phyloP scores from a whole-genome alignment of 2,797 vertebrate species.

The Graptemys geographica region DNA sequence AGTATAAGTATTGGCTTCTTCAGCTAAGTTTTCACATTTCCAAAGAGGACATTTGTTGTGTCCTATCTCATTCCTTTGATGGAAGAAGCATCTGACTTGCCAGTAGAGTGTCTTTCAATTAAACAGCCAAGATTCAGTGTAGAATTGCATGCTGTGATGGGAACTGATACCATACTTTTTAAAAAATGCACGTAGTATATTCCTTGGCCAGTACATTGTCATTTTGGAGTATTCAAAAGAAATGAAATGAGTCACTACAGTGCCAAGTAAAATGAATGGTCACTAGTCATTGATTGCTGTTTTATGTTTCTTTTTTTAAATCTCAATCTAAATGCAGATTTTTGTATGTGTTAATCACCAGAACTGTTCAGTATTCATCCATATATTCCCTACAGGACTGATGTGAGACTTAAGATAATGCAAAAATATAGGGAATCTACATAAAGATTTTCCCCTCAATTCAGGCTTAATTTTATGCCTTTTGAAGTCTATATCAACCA shows the following conservation, averaged over 20 bases:
- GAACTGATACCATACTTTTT: constrained; percentile 41
- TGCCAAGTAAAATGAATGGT: constrained; percentile 35
- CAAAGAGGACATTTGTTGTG: constrained; percentile 1
- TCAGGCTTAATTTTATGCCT: neutral
- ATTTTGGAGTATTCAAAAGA: constrained; percentile 55
- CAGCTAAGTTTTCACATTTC: constrained; percentile 25
- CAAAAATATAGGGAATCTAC: constrained; percentile 2
- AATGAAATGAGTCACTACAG: constrained; percentile 50
- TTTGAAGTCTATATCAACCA: neutral
- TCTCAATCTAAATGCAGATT: constrained; percentile 59
- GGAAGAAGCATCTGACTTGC: constrained; percentile 24
- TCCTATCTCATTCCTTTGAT: neutral
- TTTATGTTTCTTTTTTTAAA: neutral
- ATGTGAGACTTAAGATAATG: constrained; percentile 12
- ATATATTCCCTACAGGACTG: neutral
- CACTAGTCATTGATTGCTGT: constrained; percentile 28
- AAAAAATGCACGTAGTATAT: constrained; percentile 3
- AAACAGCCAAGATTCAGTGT: constrained; percentile 7
- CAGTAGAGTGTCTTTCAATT: constrained; percentile 13
- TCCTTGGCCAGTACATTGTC: constrained; percentile 44
- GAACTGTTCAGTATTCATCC: constrained; percentile 17
- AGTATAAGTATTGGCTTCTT: constrained; percentile 9
- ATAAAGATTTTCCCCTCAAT: neutral
- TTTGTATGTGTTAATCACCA: constrained; percentile 32
- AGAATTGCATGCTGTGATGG: neutral